These are phyloP conservation scores for Patella pellucida DNA, from an alignment of 2,888 invertebrate genomes.

Conservation along the genomic window DNA sequence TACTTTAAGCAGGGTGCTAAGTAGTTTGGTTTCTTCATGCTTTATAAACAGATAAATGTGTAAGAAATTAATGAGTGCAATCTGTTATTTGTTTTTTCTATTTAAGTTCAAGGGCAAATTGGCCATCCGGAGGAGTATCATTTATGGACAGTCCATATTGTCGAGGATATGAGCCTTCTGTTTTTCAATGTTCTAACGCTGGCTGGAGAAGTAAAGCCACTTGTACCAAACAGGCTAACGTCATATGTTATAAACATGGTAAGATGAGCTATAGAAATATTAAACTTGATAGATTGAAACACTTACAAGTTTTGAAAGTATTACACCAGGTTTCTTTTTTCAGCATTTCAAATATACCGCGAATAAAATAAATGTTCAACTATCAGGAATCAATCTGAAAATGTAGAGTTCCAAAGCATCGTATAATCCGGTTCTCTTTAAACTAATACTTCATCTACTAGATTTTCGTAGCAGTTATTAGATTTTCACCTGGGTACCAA, in stretches of 20 bases:
- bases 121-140: background rate
- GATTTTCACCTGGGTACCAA: background rate
- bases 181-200: slow-evolving; percentile 16
- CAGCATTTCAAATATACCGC: no score
- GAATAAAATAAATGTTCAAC: no score
- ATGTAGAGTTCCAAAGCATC: no score
- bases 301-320: no score
- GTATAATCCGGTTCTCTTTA: no score
- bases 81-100: slow-evolving; percentile 27
- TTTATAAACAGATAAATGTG: no score
- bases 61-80: no score
- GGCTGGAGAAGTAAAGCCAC: slow-evolving; percentile 12
- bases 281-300: no score
- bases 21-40: no score
- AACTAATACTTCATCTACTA: background rate
- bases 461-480: background rate
- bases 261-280: background rate
- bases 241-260: slow-evolving; percentile 1
- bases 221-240: background rate
- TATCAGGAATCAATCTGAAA: no score
- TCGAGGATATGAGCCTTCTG: slow-evolving; percentile 9
- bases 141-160: slow-evolving; percentile 9
- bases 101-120: background rate
- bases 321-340: no score
- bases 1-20: no score